Conservation (phyloP, 2,113 vertebrate genomes). For the Tragelaphus buxtoni region DNA sequence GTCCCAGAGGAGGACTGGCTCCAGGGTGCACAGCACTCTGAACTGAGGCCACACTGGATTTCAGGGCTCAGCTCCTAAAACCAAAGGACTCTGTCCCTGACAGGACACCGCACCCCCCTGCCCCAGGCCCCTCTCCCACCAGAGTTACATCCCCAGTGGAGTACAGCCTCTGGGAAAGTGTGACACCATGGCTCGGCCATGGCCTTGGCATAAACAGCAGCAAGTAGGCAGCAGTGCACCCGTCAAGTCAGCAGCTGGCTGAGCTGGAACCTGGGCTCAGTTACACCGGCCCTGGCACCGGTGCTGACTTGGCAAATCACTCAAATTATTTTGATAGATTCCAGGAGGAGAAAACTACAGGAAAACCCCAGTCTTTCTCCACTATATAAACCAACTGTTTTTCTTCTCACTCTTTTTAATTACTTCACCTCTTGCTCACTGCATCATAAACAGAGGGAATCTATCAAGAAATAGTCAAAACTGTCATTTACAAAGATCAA, state of each 20-base stretch:
- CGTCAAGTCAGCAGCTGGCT: neutral
- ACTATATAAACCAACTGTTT: neutral
- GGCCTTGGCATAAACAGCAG: neutral
- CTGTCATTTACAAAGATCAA: neutral
- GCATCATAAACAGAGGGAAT: neutral
- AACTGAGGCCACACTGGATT: neutral
- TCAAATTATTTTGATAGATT: neutral
- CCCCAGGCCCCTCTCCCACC: neutral
- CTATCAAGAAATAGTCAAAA: neutral
- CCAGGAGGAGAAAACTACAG: neutral
- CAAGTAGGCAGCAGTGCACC: neutral
- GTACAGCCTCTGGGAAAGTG: neutral
- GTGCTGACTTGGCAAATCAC: neutral
- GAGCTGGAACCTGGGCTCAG: neutral
- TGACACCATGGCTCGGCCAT: neutral
- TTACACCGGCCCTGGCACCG: fast-evolving
- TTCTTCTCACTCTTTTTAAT: neutral
- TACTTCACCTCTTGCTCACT: neutral
- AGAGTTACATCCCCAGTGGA: neutral
- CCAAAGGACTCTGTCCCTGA: neutral
- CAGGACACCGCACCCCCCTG: too few relatives aligned
- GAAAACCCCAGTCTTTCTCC: neutral
- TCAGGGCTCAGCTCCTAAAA: neutral
- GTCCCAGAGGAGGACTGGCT: neutral
- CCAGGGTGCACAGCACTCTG: neutral